Evolutionary conservation across 2,888 invertebrate genomes (phyloP).

Genomic region (Slavum lentiscoides): DNA sequence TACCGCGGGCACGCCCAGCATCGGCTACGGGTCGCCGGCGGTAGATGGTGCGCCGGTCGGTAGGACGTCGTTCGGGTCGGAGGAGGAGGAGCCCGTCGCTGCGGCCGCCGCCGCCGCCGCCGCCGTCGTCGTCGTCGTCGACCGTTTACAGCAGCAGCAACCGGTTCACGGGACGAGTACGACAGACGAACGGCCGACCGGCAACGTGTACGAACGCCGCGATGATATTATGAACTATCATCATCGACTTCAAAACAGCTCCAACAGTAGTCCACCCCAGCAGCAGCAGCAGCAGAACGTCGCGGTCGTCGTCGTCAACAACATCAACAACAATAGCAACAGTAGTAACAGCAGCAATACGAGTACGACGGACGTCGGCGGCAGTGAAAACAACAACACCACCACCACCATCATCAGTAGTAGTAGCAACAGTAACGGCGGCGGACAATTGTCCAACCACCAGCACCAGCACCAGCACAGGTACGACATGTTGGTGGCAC

Average conservation of each 20-base stretch:
- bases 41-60: constrained; percentile 50
- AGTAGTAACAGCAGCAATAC: not conserved
- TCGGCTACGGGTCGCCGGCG: constrained; percentile 47
- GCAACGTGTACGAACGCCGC: constrained; percentile 45
- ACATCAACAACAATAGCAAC: not conserved
- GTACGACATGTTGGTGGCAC: constrained; percentile 44
- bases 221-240: constrained; percentile 47
- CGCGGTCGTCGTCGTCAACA: not conserved
- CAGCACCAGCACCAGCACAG: not conserved
- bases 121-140: constrained; percentile 15
- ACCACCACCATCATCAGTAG: too few relatives aligned
- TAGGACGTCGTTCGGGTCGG: constrained; percentile 40
- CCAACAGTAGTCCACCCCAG: constrained; percentile 11
- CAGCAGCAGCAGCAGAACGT: constrained; percentile 21
- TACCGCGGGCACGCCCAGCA: constrained; percentile 48
- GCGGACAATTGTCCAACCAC: not conserved
- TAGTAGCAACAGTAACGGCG: not conserved
- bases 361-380: not conserved
- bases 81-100: constrained; percentile 27
- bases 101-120: constrained; percentile 10
- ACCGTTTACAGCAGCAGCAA: constrained; percentile 32
- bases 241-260: constrained; percentile 32
- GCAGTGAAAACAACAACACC: too few relatives aligned
- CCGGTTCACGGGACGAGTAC: constrained; percentile 38
- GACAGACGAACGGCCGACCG: constrained; percentile 50